Base-by-base conservation (phyloP, 2,797 vertebrate species). In the Danio tinwini region DNA sequence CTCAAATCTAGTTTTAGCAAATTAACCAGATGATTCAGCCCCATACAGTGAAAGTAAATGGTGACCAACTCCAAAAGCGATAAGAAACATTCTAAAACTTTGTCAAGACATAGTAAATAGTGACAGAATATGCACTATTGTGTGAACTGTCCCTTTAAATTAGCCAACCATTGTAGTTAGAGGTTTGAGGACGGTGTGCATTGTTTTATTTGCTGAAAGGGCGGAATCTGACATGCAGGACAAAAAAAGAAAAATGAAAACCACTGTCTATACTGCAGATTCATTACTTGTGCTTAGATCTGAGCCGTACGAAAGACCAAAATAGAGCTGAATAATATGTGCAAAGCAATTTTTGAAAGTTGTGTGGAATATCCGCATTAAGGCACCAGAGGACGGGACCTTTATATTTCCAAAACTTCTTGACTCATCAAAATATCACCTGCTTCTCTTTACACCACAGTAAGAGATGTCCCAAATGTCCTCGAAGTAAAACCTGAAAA, bases 321-420 rank as follows among this genome's bases (percentile, higher is more conserved):
- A 76, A 81, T 83, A 78, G 47, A 74, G 65, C 59, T 73, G 61
- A 55, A 78, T 81, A 80, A 82, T 74, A 83, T 83, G 64, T 78
- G 67, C 65, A 88, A 74, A 73, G 5, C 70, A 89, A 74, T 42
- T 88, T 78, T 83, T 84, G 74, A 83, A 85, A 90, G 89, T 86
- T 3, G 56, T 63, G 56, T 63, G 64, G 70, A 63, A 81, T 83
- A 85, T 86, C 82, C 79, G 81, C 86, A 81, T 76, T 62, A 83
- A 49, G 10, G 71, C 80, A 81, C 39, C 74, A 83, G 87, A 83
- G 76, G 69, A 69, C 80, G 71, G 61, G 62, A 53, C 73, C 61
- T 73, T 81, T 85, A 80, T 50, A 63, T 80, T 7, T 17, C 73
- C 71, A 63, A 73, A 37, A 40, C 29, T 62, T 59, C 39, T 53